phyloP scores from a whole-genome alignment of 2,888 invertebrate species.

The Drosophila paramelanica region DNA sequence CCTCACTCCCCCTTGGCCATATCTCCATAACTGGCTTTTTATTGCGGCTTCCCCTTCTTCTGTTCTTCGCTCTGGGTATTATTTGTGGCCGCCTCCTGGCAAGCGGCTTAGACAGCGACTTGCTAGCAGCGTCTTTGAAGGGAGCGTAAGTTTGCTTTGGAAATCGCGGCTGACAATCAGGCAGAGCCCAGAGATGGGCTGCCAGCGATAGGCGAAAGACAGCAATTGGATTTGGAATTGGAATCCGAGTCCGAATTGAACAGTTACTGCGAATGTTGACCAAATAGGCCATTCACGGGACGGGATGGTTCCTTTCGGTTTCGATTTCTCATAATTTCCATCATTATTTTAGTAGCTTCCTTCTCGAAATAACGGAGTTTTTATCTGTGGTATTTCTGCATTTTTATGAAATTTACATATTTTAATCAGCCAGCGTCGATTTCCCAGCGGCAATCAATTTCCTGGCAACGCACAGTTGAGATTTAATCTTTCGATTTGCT shows the following conservation, averaged over 20 bases:
- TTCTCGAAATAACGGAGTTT: neutral
- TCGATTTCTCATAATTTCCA: conserved; percentile 42
- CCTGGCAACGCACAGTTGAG: conserved; percentile 31
- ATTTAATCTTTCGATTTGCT: conserved; percentile 39
- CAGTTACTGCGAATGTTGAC: conserved; percentile 28
- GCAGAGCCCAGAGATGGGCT: conserved; percentile 49
- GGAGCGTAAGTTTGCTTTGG: neutral
- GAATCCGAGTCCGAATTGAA: conserved; percentile 17
- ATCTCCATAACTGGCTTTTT: conserved; percentile 40
- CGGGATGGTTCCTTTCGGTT: conserved; percentile 5
- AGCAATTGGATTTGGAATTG: conserved; percentile 17
- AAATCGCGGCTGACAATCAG: conserved; percentile 48
- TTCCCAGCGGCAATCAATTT: conserved; percentile 73
- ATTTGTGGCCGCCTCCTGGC: conserved; percentile 33
- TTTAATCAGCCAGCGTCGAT: conserved; percentile 66
- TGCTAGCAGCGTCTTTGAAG: conserved; percentile 61
- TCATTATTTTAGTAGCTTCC: conserved; percentile 4
- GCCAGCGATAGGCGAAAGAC: conserved; percentile 33
- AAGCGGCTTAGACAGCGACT: conserved; percentile 56
- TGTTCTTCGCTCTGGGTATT: conserved; percentile 21
- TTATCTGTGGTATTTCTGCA: conserved; percentile 8
- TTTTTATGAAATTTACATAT: conserved; percentile 68
- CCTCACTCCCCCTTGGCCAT: neutral
- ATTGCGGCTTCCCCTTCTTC: conserved; percentile 38
- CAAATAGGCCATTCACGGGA: conserved; percentile 26